Conservation (phyloP, 2,113 vertebrate species). For the Cisticola juncidis region DNA sequence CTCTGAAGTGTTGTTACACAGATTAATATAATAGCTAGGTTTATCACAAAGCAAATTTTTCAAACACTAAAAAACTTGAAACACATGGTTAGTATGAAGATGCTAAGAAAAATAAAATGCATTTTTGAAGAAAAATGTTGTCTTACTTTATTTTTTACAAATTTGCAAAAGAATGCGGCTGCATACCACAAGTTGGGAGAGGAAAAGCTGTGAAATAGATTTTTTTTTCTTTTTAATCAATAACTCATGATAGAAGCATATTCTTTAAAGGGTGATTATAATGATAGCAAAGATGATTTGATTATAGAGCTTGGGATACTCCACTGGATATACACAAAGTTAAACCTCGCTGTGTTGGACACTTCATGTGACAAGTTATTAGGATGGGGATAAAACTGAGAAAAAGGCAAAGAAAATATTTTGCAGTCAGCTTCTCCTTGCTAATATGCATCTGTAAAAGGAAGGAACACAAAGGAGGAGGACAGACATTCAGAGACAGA, state of each 20-base stretch:
- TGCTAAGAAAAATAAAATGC: background rate
- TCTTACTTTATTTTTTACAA: background rate
- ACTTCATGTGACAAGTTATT: accelerated
- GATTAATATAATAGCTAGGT: background rate
- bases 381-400: background rate
- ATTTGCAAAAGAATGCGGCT: background rate
- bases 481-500: background rate
- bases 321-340: background rate
- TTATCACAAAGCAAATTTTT: background rate
- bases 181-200: background rate
- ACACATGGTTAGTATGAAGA: background rate
- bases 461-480: background rate
- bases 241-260: background rate
- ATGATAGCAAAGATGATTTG: background rate
- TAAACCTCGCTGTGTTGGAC: background rate
- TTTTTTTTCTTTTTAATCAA: background rate
- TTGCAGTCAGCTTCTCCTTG: background rate
- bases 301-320: background rate
- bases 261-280: background rate
- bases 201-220: background rate
- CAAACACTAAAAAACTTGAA: background rate
- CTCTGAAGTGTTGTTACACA: background rate
- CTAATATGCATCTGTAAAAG: background rate
- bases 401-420: conserved; percentile 30
- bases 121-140: background rate